Evolutionary conservation across 1,140 invertebrate species (phyloP).

Genomic region (Papilio polyxenes): DNA sequence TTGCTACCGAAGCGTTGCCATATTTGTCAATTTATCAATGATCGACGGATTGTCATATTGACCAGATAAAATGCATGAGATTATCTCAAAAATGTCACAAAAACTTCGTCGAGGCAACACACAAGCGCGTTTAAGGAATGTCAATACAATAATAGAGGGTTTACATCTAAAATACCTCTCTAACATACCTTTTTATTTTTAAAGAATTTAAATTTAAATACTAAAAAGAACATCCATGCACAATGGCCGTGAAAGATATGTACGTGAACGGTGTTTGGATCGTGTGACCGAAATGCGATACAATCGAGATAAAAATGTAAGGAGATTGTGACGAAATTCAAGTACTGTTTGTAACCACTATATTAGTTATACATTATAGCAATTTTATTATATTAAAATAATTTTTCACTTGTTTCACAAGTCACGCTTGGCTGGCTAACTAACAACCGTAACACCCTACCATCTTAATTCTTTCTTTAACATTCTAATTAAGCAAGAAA

Average conservation of each 20-base stretch:
- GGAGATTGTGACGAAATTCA: neutral
- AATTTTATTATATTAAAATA: neutral
- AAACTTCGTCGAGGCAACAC: neutral
- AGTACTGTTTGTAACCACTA: neutral
- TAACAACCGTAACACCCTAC: slow-evolving; percentile 16
- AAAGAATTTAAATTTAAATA: no score
- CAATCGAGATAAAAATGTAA: neutral
- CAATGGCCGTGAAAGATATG: neutral
- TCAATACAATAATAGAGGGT: neutral
- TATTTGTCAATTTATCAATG: slow-evolving; percentile 20
- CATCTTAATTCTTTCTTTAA: neutral
- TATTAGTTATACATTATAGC: neutral
- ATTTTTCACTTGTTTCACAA: neutral
- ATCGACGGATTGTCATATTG: neutral
- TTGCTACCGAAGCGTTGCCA: neutral
- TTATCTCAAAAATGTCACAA: slow-evolving; percentile 5
- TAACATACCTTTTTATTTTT: no score
- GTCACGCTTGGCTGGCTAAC: neutral
- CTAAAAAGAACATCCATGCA: neutral
- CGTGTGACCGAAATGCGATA: neutral
- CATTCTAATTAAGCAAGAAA: neutral
- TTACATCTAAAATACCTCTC: no score
- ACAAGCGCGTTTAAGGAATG: neutral
- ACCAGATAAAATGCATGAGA: neutral
- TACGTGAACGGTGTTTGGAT: neutral